These are phyloP conservation scores for Lacerta agilis DNA, from an alignment of 2,797 vertebrate species.

Conservation along the genomic window DNA sequence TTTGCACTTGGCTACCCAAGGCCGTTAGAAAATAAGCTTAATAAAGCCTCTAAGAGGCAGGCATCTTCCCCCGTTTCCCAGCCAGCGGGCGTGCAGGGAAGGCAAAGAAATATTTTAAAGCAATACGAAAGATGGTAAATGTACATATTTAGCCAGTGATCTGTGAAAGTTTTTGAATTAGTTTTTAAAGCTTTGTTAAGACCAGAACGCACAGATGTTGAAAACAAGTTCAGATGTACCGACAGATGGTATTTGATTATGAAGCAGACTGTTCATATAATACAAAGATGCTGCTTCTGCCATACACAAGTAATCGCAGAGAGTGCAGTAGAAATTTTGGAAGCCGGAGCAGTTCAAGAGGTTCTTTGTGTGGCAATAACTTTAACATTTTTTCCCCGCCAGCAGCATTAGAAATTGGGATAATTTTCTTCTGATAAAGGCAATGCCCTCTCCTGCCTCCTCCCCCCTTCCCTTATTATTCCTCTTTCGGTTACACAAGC, in stretches of 20 bases:
- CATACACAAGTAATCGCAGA: constrained; percentile 95
- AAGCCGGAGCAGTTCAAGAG: constrained; percentile 83
- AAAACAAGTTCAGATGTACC: constrained; percentile 99
- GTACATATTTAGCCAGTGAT: constrained; percentile 89
- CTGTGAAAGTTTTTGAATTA: constrained; percentile 96
- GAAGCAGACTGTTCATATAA: constrained; percentile 99
- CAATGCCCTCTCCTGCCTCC: constrained; percentile 31
- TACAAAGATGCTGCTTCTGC: constrained; percentile 99
- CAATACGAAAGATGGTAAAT: constrained; percentile 86
- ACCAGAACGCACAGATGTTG: constrained; percentile 97
- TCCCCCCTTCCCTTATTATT: constrained; percentile 28
- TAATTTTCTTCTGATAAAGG: constrained; percentile 74
- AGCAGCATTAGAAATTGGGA: constrained; percentile 77
- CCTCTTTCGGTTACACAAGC: constrained; percentile 20
- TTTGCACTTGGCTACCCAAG: constrained; percentile 88
- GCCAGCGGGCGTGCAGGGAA: constrained; percentile 81
- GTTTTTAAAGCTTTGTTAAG: constrained; percentile 99
- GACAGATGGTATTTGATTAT: constrained; percentile 99
- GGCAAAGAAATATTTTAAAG: constrained; percentile 83
- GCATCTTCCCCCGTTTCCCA: constrained; percentile 75
- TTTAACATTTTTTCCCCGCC: constrained; percentile 77
- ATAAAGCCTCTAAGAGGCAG: constrained; percentile 78
- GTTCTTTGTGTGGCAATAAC: constrained; percentile 85
- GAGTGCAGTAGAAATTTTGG: constrained; percentile 84
- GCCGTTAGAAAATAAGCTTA: constrained; percentile 87